Conservation (phyloP, 2,797 vertebrate genomes). For the Meriones psammophilus region DNA sequence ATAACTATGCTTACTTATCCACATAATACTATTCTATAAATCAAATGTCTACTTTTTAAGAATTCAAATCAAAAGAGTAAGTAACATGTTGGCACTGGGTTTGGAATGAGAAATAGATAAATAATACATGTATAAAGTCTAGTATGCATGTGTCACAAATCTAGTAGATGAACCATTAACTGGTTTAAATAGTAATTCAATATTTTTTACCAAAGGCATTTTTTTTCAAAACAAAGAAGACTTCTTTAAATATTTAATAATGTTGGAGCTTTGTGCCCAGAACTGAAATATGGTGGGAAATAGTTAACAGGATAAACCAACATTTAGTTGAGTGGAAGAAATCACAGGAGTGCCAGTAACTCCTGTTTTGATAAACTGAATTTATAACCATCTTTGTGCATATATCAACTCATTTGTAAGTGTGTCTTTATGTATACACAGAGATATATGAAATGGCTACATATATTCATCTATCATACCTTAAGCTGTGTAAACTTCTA, state of each 20-base stretch:
- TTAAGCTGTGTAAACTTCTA: background rate
- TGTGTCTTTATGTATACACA: background rate
- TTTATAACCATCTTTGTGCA: background rate
- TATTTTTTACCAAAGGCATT: conserved; percentile 15
- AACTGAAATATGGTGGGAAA: conserved; percentile 21
- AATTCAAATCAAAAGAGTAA: background rate
- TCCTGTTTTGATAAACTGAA: background rate
- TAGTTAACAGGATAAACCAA: background rate
- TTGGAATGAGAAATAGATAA: background rate
- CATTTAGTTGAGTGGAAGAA: background rate
- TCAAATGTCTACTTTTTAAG: background rate
- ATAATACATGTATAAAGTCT: background rate
- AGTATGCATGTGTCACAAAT: background rate
- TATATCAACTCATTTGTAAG: background rate
- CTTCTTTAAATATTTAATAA: background rate
- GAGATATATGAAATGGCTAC: background rate
- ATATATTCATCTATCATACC: background rate
- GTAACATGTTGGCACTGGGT: background rate
- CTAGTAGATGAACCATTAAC: background rate
- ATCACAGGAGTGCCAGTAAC: background rate
- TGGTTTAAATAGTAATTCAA: background rate
- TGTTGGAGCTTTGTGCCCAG: background rate
- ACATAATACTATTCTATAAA: background rate
- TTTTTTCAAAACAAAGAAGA: background rate
- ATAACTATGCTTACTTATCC: background rate